Percentiles rank a stretch among this genome's conserved stretches.
Conservation (phyloP, 1,140 invertebrate species). For the Polypedilum vanderplanki region DNA sequence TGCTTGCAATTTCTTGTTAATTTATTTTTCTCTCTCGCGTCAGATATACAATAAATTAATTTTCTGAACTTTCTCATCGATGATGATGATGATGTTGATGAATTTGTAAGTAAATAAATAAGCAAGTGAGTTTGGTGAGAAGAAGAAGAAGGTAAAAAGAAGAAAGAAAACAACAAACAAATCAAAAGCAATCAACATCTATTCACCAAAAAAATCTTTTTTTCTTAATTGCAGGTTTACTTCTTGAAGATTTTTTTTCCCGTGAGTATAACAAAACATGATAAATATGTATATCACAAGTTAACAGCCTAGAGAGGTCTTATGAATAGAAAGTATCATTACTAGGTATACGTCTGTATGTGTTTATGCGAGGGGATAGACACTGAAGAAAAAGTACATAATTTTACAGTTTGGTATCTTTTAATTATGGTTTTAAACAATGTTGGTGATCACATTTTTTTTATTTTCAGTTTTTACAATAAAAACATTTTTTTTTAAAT, state of each 20-base stretch:
- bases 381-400: no score
- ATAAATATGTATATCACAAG: slow-evolving; percentile 19
- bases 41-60: slow-evolving; percentile 20
- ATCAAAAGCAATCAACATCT: slow-evolving; percentile 18
- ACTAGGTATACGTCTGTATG: not conserved
- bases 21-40: not conserved
- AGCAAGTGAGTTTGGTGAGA: not conserved
- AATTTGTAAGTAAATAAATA: not conserved
- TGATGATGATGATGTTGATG: not conserved
- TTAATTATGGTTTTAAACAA: no score
- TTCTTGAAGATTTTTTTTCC: not conserved
- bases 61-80: slow-evolving; percentile 12
- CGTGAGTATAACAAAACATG: not conserved
- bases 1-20: not conserved
- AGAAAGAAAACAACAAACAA: not conserved
- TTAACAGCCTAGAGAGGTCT: not conserved
- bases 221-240: slow-evolving; percentile 3
- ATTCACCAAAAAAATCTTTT: slow-evolving; percentile 7
- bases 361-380: no score
- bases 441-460: no score
- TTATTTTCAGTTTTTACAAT: no score
- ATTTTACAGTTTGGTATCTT: no score
- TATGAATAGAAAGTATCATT: slow-evolving; percentile 14
- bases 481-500: no score
- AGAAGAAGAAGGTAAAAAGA: not conserved